Evolutionary conservation across 1,140 invertebrate species (phyloP).

Genomic region (Drosophila tristis): DNA sequence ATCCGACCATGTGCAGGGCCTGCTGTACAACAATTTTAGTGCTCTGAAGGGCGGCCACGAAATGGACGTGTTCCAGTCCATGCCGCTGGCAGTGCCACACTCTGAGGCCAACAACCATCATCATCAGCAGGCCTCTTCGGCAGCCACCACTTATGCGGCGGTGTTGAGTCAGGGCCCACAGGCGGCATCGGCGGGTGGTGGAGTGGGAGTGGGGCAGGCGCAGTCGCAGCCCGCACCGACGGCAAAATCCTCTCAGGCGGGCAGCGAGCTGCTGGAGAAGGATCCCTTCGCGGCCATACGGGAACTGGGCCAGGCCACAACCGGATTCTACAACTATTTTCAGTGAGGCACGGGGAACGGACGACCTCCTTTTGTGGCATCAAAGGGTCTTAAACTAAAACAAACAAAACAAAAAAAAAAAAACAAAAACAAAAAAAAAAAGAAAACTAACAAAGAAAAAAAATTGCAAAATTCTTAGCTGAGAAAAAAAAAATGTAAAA

Average conservation of each 20-base stretch:
- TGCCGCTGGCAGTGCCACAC: constrained; percentile 31
- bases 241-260: constrained; percentile 45
- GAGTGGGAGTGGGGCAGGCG: constrained; percentile 23
- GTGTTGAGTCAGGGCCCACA: constrained; percentile 84
- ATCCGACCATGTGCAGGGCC: constrained; percentile 57
- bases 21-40: constrained; percentile 78
- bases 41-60: constrained; percentile 59
- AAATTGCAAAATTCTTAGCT: constrained; percentile 61
- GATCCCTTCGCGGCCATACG: constrained; percentile 84
- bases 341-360: constrained; percentile 59
- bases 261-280: constrained; percentile 65
- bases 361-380: constrained; percentile 64
- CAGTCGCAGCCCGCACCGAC: constrained; percentile 34
- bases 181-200: constrained; percentile 39
- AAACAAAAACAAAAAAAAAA: constrained; percentile 27
- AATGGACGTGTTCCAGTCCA: constrained; percentile 67
- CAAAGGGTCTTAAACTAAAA: constrained; percentile 48
- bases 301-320: constrained; percentile 81
- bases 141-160: constrained; percentile 84
- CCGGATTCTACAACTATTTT: constrained; percentile 84
- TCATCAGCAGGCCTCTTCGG: constrained; percentile 48
- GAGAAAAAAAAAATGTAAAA: constrained; percentile 44
- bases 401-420: constrained; percentile 24
- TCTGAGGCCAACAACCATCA: constrained; percentile 31
- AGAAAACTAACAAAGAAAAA: constrained; percentile 58